Conservation (phyloP, 2,888 invertebrate species). For the Lottia scabra region DNA sequence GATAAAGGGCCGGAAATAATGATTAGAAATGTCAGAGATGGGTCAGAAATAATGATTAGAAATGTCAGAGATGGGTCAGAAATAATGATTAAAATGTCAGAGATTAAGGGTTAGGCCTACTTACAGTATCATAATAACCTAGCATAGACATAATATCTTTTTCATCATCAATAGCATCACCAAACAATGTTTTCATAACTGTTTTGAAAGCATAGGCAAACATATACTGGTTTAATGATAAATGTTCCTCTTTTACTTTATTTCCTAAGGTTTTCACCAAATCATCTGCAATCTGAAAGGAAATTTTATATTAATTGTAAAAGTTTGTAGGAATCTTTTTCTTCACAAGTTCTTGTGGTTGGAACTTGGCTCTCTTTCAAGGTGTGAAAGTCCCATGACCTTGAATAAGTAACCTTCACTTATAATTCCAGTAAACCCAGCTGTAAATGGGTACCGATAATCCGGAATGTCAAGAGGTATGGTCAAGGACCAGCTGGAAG, state of each 20-base stretch:
- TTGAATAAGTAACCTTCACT: too few relatives aligned
- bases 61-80: background rate
- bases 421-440: too few relatives aligned
- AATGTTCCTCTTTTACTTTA: slow-evolving; percentile 61
- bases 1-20: too few relatives aligned
- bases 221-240: slow-evolving; percentile 63
- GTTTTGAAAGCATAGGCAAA: slow-evolving; percentile 57
- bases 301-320: background rate
- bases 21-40: too few relatives aligned
- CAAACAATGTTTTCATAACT: slow-evolving; percentile 51
- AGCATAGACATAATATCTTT: slow-evolving; percentile 55
- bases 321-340: too few relatives aligned
- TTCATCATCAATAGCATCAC: slow-evolving; percentile 55
- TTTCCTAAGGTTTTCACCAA: slow-evolving; percentile 56
- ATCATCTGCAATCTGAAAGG: slow-evolving; percentile 53
- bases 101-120: slow-evolving; percentile 17
- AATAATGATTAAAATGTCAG: background rate
- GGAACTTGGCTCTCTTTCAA: too few relatives aligned
- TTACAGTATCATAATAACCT: slow-evolving; percentile 59
- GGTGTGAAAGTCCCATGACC: too few relatives aligned
- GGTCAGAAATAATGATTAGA: too few relatives aligned
- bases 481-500: too few relatives aligned
- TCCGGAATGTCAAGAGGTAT: too few relatives aligned
- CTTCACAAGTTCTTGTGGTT: too few relatives aligned
- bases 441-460: too few relatives aligned